Evolutionary conservation across 1,140 invertebrate species (phyloP), one percentile per base, ranked within the genome.

Genomic region (Cotesia typhae): DNA sequence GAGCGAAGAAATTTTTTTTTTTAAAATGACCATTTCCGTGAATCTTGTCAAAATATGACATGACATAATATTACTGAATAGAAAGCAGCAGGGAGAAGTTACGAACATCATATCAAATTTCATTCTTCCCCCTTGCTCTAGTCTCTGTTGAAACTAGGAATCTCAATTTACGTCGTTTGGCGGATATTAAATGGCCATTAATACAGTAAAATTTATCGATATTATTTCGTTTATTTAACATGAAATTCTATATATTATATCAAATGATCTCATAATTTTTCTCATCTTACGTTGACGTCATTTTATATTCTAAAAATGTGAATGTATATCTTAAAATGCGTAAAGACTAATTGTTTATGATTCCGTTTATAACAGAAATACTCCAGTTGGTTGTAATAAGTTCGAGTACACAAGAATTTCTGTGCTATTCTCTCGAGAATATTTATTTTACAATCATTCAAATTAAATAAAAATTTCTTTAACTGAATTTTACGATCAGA

Each of bases 291-390:
- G 37, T 36, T 65, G 12, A 36, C 63, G 35, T 65, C 36, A 38
- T 38, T 35, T 65, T 5, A 14, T 41, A 38, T 20, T 9, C 37
- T 65, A 47, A 47, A 47, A 47, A 47, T 47, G 41, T 7, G 6
- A 12, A 12, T 4, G 7, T 20, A 65, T 14, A 17, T 65, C 28
- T 28, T 28, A 28, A 52, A 5, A 51, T 17, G 7, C 17, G 28
- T 52, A 20, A 7, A 65, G 63, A 67, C 66, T 67, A 55, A 67
- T 67, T 67, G 66, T 67, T 67, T 67, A 67, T 55, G 51, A 28
- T 28, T 28, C 28, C 28, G 28, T 28, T 28, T 28, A 28, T 28
- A 28, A 67, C 66, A 37, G 51, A 67, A 67, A 67, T 67, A 67
- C 4, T 6, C 52, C 20, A 7, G 17, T 12, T 51, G 41, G 51